Evolutionary conservation across 2,888 invertebrate species (phyloP).

Genomic region (Lithophane semibrunnea): DNA sequence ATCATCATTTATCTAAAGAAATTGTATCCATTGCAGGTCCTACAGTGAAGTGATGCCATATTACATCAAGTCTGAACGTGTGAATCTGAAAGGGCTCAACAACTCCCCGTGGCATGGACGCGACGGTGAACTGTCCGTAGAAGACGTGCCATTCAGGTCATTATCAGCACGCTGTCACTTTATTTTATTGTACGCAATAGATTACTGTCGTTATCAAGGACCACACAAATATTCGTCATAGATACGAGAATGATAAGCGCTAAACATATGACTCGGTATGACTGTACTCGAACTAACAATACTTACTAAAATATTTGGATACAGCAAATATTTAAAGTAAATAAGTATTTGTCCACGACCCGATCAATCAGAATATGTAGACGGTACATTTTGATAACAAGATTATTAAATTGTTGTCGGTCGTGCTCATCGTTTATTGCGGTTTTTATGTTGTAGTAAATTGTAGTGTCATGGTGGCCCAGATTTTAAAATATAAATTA

Average conservation of each 20-base stretch:
- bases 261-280: slow-evolving; percentile 27
- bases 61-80: slow-evolving; percentile 91
- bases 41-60: slow-evolving; percentile 91
- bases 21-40: slow-evolving; percentile 82
- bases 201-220: slow-evolving; percentile 7
- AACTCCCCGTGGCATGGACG: slow-evolving; percentile 90
- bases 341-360: slow-evolving; percentile 1
- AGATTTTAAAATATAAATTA: slow-evolving; percentile 32
- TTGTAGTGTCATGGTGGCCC: neutral
- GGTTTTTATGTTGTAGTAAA: slow-evolving; percentile 10
- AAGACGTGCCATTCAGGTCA: slow-evolving; percentile 91
- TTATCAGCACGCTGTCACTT: neutral
- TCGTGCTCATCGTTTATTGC: neutral
- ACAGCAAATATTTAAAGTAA: slow-evolving; percentile 3
- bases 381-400: slow-evolving; percentile 1
- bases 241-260: slow-evolving; percentile 22
- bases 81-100: slow-evolving; percentile 84
- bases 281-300: slow-evolving; percentile 8
- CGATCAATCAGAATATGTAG: neutral
- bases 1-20: neutral
- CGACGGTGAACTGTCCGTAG: slow-evolving; percentile 91
- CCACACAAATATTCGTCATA: slow-evolving; percentile 17
- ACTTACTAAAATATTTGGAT: slow-evolving; percentile 6
- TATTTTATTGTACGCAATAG: slow-evolving; percentile 14
- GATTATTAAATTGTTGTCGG: neutral